Evolutionary conservation across 2,888 invertebrate species (phyloP), one percentile per base, ranked within the genome.

Genomic region (Lasioglossum vierecki): DNA sequence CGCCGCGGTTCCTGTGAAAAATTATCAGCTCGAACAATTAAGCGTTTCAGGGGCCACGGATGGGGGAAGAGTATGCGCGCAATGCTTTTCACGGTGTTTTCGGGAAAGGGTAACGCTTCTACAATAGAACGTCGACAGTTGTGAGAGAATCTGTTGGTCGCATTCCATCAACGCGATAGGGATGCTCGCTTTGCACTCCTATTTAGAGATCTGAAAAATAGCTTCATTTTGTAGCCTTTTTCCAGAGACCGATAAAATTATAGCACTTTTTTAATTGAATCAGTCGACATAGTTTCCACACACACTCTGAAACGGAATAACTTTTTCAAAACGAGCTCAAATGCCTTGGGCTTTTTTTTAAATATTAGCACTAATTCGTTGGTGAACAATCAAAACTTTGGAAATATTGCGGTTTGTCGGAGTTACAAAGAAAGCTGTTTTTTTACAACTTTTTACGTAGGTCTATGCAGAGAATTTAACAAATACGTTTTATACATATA

Each of bases 1-100:
- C 15, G 39, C 11, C 60, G 8, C 41, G 15, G 39, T 35, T 30
- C 44, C 13, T 11, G 44, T 53, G 66, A 73, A 82, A 73, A 82
- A 83, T 82, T 53, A 82, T 72, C 22, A 75, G 49, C 22, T 35
- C 41, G 76, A 66, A 72, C 72, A 82, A 83, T 83, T 83, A 76
- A 82, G 63, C 63, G 63, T 63, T 63, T 18, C 63, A 63, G 6
- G 30, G 57, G 30, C 30, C 30, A 15, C 15, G 30, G 13, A 6
- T 8, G 63, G 63, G 63, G 30, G 30, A 6, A 30, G 63, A 63
- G 30, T 63, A 63, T 63, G 30, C 63, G 30, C 30, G 63, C 63
- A 18, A 63, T 63, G 30, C 63, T 63, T 63, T 63, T 30, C 63
- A 30, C 63, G 15, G 63, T 63, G 63, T 63, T 63, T 30, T 63